Conservation (phyloP, 1,140 invertebrate species). For the Trichomalopsis sarcophagae region DNA sequence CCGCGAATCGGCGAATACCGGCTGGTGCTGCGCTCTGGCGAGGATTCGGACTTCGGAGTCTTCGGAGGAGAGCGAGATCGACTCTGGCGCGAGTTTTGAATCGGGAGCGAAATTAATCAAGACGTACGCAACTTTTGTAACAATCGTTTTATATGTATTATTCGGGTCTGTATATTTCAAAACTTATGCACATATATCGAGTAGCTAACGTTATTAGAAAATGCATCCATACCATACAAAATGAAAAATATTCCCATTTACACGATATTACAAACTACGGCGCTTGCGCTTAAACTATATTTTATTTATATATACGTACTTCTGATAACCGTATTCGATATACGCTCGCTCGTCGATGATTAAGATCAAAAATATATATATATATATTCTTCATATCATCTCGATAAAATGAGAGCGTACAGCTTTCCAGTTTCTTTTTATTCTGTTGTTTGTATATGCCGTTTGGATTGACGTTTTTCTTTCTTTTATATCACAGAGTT, state of each 20-base stretch:
- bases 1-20: too few species aligned
- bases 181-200: not conserved
- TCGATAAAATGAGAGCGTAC: not conserved
- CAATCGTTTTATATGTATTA: constrained; percentile 2
- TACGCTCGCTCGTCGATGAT: not conserved
- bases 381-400: not conserved
- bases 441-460: not conserved
- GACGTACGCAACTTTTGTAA: not conserved
- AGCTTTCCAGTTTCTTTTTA: not conserved
- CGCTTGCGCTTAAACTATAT: not conserved
- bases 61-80: too few species aligned
- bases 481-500: not conserved
- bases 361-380: not conserved
- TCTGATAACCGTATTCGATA: not conserved
- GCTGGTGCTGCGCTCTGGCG: not conserved
- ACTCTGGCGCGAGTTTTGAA: not conserved
- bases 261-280: constrained; percentile 5
- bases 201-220: constrained; percentile 32
- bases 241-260: constrained; percentile 7
- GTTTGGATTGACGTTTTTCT: not conserved
- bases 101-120: not conserved
- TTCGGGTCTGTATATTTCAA: not conserved
- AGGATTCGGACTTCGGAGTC: too few species aligned
- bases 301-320: not conserved
- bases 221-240: constrained; percentile 19